Conservation (phyloP, 2,888 invertebrate species). For the Synanthedon formicaeformis region DNA sequence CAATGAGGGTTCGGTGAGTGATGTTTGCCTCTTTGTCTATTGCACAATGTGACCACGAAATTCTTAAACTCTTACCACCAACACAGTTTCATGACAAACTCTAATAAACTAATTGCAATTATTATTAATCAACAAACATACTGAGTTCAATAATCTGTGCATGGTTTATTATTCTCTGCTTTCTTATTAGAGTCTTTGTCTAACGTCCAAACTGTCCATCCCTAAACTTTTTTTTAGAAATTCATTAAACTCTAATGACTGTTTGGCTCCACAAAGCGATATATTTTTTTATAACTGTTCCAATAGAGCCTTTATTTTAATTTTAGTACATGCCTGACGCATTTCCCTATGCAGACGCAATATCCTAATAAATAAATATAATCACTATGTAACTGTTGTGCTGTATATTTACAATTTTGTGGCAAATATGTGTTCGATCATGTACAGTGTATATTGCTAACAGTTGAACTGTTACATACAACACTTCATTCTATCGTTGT, state of each 20-base stretch:
- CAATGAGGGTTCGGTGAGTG: too few relatives aligned
- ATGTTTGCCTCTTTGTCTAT: too few relatives aligned
- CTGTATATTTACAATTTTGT: slow-evolving; percentile 25
- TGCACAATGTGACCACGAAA: slow-evolving; percentile 2
- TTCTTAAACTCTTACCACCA: not conserved
- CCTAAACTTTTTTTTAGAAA: slow-evolving; percentile 1
- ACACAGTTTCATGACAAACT: too few relatives aligned
- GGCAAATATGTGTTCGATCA: slow-evolving; percentile 21
- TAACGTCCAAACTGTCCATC: too few relatives aligned
- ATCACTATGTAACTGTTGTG: slow-evolving; percentile 17
- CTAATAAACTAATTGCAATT: too few relatives aligned
- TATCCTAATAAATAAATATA: slow-evolving; percentile 17
- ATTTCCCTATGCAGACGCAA: slow-evolving; percentile 9
- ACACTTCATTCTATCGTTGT: slow-evolving; percentile 2
- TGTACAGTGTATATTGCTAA: slow-evolving; percentile 22
- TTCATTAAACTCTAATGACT: slow-evolving; percentile 5
- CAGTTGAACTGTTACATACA: slow-evolving; percentile 4
- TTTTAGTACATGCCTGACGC: slow-evolving; percentile 2
- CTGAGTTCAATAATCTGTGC: too few relatives aligned
- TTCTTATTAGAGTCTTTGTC: too few relatives aligned
- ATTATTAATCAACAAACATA: too few relatives aligned
- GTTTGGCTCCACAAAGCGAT: slow-evolving; percentile 9
- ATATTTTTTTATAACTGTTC: not conserved
- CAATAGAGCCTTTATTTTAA: slow-evolving; percentile 3
- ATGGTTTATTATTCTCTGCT: too few relatives aligned